A percentile compares a stretch with the other conserved stretches of the same genome.
Evolutionary conservation across 2,113 vertebrate genomes (phyloP).

Genomic region (Gorsachius goisagi): DNA sequence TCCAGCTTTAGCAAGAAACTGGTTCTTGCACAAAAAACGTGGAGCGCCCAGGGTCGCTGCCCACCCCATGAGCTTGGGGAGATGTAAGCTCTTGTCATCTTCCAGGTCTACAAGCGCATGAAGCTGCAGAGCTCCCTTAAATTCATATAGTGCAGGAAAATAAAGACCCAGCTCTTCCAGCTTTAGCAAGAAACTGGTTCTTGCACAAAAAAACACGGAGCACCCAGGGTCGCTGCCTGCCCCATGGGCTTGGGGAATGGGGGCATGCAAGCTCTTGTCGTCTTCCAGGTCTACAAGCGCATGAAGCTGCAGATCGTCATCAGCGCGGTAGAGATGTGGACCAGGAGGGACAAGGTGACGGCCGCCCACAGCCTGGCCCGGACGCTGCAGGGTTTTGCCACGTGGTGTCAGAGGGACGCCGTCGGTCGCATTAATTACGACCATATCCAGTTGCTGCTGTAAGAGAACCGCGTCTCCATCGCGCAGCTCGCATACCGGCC

Average conservation of each 20-base stretch:
- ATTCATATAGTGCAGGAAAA: neutral
- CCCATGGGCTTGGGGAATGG: neutral
- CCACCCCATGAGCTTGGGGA: too few species aligned
- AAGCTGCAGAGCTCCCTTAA: neutral
- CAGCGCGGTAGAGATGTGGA: neutral
- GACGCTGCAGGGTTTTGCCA: neutral
- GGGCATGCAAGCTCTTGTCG: neutral
- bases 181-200: neutral
- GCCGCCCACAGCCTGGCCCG: neutral
- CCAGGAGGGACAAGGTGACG: fast-evolving
- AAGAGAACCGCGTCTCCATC: neutral
- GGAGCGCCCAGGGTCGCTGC: too few species aligned
- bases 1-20: too few species aligned
- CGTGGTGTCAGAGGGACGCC: neutral
- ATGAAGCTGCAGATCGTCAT: neutral
- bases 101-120: too few species aligned
- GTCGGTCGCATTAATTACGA: neutral
- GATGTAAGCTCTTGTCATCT: too few species aligned
- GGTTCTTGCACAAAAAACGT: too few species aligned
- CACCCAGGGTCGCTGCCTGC: fast-evolving
- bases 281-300: neutral
- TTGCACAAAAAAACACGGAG: fast-evolving
- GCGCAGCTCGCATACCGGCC: fast-evolving
- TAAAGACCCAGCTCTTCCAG: neutral
- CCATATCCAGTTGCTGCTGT: neutral